Evolutionary conservation across 2,113 vertebrate genomes (phyloP).

Genomic region (human): GRCh38 chr2:102761501-102762000

Average conservation of each 20-base stretch:
- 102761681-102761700: background rate
- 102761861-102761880: conserved; percentile 75
- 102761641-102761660: background rate
- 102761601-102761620: background rate
- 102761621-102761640: background rate
- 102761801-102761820: background rate
- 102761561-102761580: background rate
- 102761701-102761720: background rate
- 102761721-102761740: background rate
- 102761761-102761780: background rate
- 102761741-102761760: background rate
- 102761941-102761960: conserved; percentile 88
- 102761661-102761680: background rate
- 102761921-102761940: conserved; percentile 85
- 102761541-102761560: background rate
- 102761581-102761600: background rate
- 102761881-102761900: conserved; percentile 55
- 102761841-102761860: conserved; percentile 73
- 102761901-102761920: conserved; percentile 86
- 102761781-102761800: background rate
- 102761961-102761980: conserved; percentile 92
- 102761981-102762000: conserved; percentile 83
- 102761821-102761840: conserved; percentile 44
- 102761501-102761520: background rate
- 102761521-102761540: conserved; percentile 12